Conservation (phyloP, 1,140 invertebrate species). For the Drosophila oshimai region DNA sequence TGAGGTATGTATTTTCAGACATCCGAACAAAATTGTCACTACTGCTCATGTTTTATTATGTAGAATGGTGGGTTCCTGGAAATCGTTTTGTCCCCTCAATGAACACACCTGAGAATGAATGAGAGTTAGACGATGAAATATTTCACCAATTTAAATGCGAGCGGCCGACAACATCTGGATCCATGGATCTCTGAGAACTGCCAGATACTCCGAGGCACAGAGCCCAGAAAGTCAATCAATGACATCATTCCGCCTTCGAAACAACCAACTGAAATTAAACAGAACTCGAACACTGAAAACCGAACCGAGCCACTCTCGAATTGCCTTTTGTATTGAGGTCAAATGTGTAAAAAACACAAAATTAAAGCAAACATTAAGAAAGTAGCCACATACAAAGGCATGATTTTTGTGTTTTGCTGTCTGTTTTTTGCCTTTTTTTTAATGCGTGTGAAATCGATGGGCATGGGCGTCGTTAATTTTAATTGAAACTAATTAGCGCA, state of each 20-base stretch:
- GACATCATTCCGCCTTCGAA: conserved; percentile 54
- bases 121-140: conserved; percentile 10
- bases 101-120: conserved; percentile 28
- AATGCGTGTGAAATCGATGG: conserved; percentile 74
- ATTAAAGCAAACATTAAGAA: conserved; percentile 69
- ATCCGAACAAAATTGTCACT: conserved; percentile 38
- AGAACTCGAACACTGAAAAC: conserved; percentile 32
- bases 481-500: conserved; percentile 79
- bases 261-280: conserved; percentile 27
- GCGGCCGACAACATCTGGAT: conserved; percentile 16
- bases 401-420: conserved; percentile 54
- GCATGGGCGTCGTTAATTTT: conserved; percentile 70
- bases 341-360: conserved; percentile 68
- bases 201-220: conserved; percentile 11
- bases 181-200: conserved; percentile 27
- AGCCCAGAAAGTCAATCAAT: conserved; percentile 37
- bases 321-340: conserved; percentile 64
- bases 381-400: conserved; percentile 40
- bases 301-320: conserved; percentile 39
- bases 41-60: conserved; percentile 33
- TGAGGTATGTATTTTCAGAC: conserved; percentile 31
- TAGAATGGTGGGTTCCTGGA: conserved; percentile 30
- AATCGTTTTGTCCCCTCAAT: conserved; percentile 36
- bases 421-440: neutral
- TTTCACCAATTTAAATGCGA: conserved; percentile 28